phyloP scores from a whole-genome alignment of 2,113 vertebrate species.

The Solea solea region DNA sequence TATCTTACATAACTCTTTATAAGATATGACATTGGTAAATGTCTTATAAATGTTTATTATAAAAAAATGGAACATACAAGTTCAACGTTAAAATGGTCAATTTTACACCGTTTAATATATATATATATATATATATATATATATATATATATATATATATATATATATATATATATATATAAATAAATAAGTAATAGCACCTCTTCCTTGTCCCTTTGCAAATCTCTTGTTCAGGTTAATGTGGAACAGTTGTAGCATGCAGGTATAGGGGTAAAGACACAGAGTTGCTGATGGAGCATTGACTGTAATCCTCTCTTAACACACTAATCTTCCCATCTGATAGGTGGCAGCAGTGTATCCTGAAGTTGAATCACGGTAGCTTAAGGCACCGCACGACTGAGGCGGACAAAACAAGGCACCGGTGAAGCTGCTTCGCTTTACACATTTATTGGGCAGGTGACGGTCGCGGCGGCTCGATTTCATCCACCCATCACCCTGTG shows the following conservation, averaged over 20 bases:
- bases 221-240: constrained; percentile 27
- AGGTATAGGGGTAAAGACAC: constrained; percentile 46
- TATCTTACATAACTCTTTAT: too few relatives aligned
- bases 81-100: too few relatives aligned
- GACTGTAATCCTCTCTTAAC: constrained; percentile 73
- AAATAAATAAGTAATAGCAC: not conserved
- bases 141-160: too few relatives aligned
- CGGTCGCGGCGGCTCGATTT: constrained; percentile 52
- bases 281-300: constrained; percentile 69
- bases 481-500: constrained; percentile 32
- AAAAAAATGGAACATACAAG: too few relatives aligned
- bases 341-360: constrained; percentile 69
- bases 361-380: constrained; percentile 73
- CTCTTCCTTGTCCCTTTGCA: not conserved
- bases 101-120: too few relatives aligned
- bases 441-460: constrained; percentile 59
- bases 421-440: constrained; percentile 58
- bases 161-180: not conserved
- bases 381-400: constrained; percentile 66
- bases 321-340: constrained; percentile 78
- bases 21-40: too few relatives aligned
- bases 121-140: too few relatives aligned
- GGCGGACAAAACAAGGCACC: constrained; percentile 53
- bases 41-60: too few relatives aligned
- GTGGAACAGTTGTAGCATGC: constrained; percentile 11